Evolutionary conservation across 2,888 invertebrate genomes (phyloP).

Genomic region (Heterodera filipjevi): DNA sequence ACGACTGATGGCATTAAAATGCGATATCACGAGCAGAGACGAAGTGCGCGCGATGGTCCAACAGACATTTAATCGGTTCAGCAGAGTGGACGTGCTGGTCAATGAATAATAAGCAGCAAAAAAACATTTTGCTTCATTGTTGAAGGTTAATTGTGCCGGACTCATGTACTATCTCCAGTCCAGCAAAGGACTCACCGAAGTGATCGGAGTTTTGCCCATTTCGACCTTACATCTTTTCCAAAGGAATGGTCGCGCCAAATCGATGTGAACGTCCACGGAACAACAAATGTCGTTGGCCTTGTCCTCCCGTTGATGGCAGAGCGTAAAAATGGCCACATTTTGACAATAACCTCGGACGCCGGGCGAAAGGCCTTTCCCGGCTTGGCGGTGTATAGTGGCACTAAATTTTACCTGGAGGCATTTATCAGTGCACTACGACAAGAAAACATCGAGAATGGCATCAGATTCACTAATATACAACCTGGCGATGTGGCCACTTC

Average conservation of each 20-base stretch:
- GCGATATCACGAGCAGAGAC: conserved; percentile 65
- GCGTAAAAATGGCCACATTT: conserved; percentile 66
- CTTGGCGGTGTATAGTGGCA: conserved; percentile 67
- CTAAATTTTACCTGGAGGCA: conserved; percentile 68
- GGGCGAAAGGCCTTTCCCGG: conserved; percentile 66
- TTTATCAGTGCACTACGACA: conserved; percentile 66
- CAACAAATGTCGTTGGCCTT: conserved; percentile 67
- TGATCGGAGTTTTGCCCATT: conserved; percentile 33
- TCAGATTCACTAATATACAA: conserved; percentile 67
- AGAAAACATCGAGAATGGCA: conserved; percentile 65
- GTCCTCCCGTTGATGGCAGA: conserved; percentile 66
- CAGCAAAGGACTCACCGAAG: conserved; percentile 66
- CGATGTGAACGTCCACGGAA: conserved; percentile 67
- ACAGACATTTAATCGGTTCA: conserved; percentile 38
- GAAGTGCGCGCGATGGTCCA: conserved; percentile 48
- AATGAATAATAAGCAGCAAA: too few relatives aligned
- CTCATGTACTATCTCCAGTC: conserved; percentile 67
- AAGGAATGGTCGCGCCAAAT: conserved; percentile 66
- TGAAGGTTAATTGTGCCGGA: conserved; percentile 66
- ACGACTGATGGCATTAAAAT: conserved; percentile 58
- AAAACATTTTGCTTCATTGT: background rate
- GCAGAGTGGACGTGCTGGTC: conserved; percentile 64
- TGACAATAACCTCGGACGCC: conserved; percentile 68
- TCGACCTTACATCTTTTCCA: background rate
- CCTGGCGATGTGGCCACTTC: conserved; percentile 68